Percentiles rank a stretch among this genome's conserved stretches.
These are phyloP conservation scores for Furcifer pardalis DNA, from an alignment of 2,797 vertebrate genomes.

Conservation along the genomic window DNA sequence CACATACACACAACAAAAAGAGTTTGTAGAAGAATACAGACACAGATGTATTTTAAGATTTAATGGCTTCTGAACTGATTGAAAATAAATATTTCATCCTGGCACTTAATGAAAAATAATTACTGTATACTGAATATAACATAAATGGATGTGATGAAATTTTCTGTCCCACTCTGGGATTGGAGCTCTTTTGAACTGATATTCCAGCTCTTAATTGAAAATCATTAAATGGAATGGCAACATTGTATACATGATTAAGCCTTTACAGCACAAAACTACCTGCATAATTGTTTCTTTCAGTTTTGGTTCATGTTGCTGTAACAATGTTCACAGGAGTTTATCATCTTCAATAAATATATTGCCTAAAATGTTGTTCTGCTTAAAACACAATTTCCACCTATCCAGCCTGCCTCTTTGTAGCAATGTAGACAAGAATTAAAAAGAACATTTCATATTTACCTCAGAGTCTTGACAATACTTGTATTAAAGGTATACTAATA, in stretches of 20 bases:
- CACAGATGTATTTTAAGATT: conserved; percentile 43
- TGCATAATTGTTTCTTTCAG: conserved; percentile 37
- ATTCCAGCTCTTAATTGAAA: conserved; percentile 47
- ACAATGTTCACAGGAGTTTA: conserved; percentile 55
- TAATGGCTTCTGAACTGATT: conserved; percentile 31
- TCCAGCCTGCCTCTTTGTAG: conserved; percentile 24
- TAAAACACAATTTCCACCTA: conserved; percentile 39
- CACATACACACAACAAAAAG: neutral
- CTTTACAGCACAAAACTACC: neutral
- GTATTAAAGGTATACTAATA: neutral
- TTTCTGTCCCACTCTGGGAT: conserved; percentile 23
- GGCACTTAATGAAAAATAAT: conserved; percentile 54
- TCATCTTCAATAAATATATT: conserved; percentile 30
- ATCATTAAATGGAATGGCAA: conserved; percentile 39
- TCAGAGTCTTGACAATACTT: conserved; percentile 20
- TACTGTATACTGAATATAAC: conserved; percentile 60
- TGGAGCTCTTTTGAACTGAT: conserved; percentile 42
- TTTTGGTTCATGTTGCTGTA: conserved; percentile 41
- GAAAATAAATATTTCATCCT: conserved; percentile 52
- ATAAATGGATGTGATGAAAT: conserved; percentile 57
- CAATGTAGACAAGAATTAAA: rapidly evolving
- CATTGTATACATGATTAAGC: conserved; percentile 47
- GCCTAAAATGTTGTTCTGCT: neutral
- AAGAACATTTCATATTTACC: conserved; percentile 28
- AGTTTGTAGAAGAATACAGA: conserved; percentile 6